Percentiles rank a stretch among this genome's conserved stretches.
Evolutionary conservation across 2,113 vertebrate genomes (phyloP).

Genomic region (Lycaon pictus): DNA sequence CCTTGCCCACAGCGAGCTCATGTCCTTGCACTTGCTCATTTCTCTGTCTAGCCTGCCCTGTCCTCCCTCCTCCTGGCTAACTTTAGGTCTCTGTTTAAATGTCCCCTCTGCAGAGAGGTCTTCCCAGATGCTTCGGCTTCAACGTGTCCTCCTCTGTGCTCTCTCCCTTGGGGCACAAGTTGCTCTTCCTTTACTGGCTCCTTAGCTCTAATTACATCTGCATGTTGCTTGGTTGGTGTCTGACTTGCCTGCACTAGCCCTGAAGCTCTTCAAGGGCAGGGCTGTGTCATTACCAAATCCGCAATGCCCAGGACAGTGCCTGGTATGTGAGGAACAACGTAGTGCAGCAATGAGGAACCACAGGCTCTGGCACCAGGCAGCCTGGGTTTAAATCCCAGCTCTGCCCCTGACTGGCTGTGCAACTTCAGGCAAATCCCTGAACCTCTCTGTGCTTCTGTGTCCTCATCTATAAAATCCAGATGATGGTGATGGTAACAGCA

Average conservation of each 20-base stretch:
- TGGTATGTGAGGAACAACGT: not conserved
- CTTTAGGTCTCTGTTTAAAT: not conserved
- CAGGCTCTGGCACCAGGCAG: not conserved
- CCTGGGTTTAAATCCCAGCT: constrained; percentile 5
- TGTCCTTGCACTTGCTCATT: not conserved
- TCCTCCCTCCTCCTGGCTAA: not conserved
- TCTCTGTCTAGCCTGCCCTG: not conserved
- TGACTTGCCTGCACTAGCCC: not conserved
- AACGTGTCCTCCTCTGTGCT: not conserved
- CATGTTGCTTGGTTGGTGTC: not conserved
- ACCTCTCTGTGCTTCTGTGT: constrained; percentile 17
- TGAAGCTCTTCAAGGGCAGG: not conserved
- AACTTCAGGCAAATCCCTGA: not conserved
- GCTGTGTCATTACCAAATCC: not conserved
- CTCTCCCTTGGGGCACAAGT: not conserved
- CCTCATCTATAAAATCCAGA: not conserved
- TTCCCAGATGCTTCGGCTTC: not conserved
- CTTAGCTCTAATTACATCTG: not conserved
- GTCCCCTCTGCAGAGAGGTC: not conserved
- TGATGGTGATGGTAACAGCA: not conserved
- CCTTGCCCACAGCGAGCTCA: not conserved
- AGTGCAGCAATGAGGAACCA: not conserved
- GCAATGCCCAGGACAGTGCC: not conserved
- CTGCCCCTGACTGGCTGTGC: not conserved
- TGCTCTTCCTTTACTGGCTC: not conserved